Percentiles rank a stretch among this genome's conserved stretches.
These are phyloP conservation scores for Isotomurus palustris DNA, from an alignment of 2,888 invertebrate genomes.

Conservation along the genomic window DNA sequence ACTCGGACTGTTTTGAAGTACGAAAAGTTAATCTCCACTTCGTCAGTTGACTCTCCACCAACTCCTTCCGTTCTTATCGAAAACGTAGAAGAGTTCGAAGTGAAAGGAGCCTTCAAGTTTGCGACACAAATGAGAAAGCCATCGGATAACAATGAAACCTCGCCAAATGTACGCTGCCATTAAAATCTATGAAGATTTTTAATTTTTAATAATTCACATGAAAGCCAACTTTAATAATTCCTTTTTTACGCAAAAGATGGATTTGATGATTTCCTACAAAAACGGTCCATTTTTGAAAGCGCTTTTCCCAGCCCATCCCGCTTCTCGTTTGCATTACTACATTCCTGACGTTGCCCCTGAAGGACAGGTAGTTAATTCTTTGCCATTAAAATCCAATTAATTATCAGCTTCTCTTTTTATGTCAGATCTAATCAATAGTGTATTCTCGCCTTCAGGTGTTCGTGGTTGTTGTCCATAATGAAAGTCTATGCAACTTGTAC, in stretches of 20 bases:
- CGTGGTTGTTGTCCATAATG: conserved; percentile 74
- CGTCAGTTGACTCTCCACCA: too few relatives aligned
- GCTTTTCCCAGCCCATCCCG: conserved; percentile 63
- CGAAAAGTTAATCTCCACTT: too few relatives aligned
- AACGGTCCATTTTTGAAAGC: conserved; percentile 66
- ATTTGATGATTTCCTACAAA: conserved; percentile 72
- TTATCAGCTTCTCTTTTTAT: not conserved
- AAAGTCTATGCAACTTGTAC: conserved; percentile 69
- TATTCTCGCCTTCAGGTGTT: conserved; percentile 55
- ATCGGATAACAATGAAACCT: too few relatives aligned
- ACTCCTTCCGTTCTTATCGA: too few relatives aligned
- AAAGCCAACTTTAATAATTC: not conserved
- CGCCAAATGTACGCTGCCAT: too few relatives aligned
- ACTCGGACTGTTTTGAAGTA: conserved; percentile 57
- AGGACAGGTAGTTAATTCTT: conserved; percentile 59
- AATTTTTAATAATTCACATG: not conserved
- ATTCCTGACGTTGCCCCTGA: conserved; percentile 74
- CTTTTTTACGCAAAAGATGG: conserved; percentile 49
- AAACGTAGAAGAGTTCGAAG: conserved; percentile 75
- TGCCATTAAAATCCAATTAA: not conserved
- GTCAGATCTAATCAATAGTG: not conserved
- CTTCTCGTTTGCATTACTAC: conserved; percentile 65
- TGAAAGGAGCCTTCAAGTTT: conserved; percentile 80
- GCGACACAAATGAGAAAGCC: conserved; percentile 63
- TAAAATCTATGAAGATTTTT: conserved; percentile 2